Conservation (phyloP, 2,888 invertebrate species). For the Rhyacophila evoluta region DNA sequence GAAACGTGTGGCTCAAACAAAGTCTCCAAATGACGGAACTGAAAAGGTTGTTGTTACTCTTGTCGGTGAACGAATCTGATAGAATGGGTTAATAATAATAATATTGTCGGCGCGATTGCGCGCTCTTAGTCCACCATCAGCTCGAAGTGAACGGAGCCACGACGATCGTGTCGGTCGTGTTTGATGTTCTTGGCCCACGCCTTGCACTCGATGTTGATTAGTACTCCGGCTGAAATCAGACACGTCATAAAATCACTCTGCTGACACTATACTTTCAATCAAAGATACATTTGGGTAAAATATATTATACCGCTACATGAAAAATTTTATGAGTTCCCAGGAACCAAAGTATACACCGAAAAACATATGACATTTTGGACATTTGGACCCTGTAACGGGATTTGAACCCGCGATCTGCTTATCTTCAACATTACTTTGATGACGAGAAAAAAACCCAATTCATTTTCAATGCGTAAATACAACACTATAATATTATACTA, state of each 20-base stretch:
- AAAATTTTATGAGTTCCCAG: too few relatives aligned
- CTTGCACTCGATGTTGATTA: constrained; percentile 94
- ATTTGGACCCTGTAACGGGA: too few relatives aligned
- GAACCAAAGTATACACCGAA: too few relatives aligned
- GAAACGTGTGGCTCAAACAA: constrained; percentile 32
- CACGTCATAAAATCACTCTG: background rate
- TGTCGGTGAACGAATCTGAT: constrained; percentile 49
- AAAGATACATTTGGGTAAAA: too few relatives aligned
- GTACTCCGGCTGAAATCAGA: constrained; percentile 77
- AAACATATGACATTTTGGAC: too few relatives aligned
- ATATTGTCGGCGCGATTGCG: constrained; percentile 32
- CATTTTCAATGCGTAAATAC: too few relatives aligned
- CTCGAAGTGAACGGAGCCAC: constrained; percentile 95
- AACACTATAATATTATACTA: too few relatives aligned
- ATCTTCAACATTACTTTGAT: too few relatives aligned
- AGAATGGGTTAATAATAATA: constrained; percentile 25
- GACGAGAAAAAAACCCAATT: too few relatives aligned
- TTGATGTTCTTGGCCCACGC: constrained; percentile 92
- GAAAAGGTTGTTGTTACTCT: constrained; percentile 37
- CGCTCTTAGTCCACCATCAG: constrained; percentile 86
- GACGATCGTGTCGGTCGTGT: constrained; percentile 89
- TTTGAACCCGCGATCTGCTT: too few relatives aligned
- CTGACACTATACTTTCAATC: too few relatives aligned
- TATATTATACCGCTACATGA: too few relatives aligned
- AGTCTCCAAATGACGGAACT: constrained; percentile 48